Base-by-base conservation (phyloP, 2,113 vertebrate genomes). In the Potamarius usumacintae region DNA sequence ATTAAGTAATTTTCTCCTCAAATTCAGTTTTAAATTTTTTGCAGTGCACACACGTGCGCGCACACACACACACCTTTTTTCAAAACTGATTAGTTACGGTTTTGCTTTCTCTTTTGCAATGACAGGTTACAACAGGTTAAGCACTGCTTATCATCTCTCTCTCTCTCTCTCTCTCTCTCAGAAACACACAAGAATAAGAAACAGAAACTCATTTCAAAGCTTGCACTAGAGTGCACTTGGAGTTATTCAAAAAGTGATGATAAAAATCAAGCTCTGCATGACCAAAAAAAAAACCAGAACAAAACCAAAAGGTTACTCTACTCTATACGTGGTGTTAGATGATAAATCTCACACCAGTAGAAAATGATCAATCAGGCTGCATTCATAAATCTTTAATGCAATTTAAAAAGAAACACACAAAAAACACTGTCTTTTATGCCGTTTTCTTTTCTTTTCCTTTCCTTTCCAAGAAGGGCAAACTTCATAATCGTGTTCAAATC, bases 121-220 rank as follows among this genome's bases (percentile, higher is more conserved):
- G 81, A 27, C 60, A 83, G 42, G 82, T 78, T 12, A n/a, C 17
- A 17, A 55, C 76, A 55, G 76, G 76, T 52, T 50, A 82, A 25
- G 20, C 22, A 5, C 42, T 4, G 34, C 5, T 83, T 50, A 67
- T 65, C 11, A 65, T 30, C 30, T 30, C 30, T 30, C 30, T 5
- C 22, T 62, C 20, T 7, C 20, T 7, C 9, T 2, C 34, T 8
- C 22, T 67, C 48, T 65, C 17, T 25, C 14, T 1, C 14, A 52
- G 22, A 67, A 34, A n/a, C 18, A 82, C 20, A 11, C 42, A 48
- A 48, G 81, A 62, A 82, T 42, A 22, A 30, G 30, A 30, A 30
- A 30, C 30, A 20, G 18, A 63, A 62, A 7, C 15, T 20, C 1
- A 50, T 76, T 22, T 50, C 9, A 22, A 10, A 50, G 17, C 50